Percentiles rank a stretch among this genome's conserved stretches.
Conservation (phyloP, 2,888 invertebrate species). For the Cordylochernes scorpioides region DNA sequence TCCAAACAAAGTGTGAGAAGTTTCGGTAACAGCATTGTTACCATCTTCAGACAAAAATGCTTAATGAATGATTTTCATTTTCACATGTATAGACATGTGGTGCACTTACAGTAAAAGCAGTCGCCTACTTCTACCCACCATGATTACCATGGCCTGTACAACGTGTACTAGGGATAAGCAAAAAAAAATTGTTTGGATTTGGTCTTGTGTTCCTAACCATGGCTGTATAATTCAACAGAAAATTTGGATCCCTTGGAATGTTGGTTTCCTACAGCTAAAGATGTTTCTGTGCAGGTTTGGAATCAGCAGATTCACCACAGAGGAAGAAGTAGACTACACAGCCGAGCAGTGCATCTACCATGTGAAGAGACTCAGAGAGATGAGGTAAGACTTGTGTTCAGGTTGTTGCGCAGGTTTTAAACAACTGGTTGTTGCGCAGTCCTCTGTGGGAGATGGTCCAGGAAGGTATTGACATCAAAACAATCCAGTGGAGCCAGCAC, state of each 20-base stretch:
- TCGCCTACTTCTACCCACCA: too few relatives aligned
- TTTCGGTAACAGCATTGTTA: too few relatives aligned
- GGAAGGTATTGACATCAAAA: conserved; percentile 86
- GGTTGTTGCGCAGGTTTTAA: not conserved
- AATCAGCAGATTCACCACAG: conserved; percentile 80
- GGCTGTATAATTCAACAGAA: not conserved
- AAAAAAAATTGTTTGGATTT: too few relatives aligned
- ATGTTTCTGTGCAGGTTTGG: conserved; percentile 43
- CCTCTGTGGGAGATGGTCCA: conserved; percentile 99
- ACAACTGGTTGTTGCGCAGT: conserved; percentile 26
- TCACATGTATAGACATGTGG: too few relatives aligned
- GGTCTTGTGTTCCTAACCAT: conserved; percentile 1
- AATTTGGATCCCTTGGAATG: not conserved
- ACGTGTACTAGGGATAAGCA: too few relatives aligned
- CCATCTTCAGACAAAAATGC: too few relatives aligned
- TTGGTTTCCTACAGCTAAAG: not conserved
- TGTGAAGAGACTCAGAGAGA: conserved; percentile 65
- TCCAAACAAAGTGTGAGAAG: too few relatives aligned
- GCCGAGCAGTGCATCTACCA: conserved; percentile 64
- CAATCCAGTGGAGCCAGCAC: conserved; percentile 93
- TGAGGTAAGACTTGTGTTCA: conserved; percentile 36
- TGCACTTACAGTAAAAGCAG: too few relatives aligned
- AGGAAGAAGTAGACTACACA: conserved; percentile 86
- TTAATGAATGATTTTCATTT: too few relatives aligned
- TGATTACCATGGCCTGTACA: too few relatives aligned